Evolutionary conservation across 64 coral and sea anemone species (phyloP).

Genomic region (Orbicella faveolata): DNA sequence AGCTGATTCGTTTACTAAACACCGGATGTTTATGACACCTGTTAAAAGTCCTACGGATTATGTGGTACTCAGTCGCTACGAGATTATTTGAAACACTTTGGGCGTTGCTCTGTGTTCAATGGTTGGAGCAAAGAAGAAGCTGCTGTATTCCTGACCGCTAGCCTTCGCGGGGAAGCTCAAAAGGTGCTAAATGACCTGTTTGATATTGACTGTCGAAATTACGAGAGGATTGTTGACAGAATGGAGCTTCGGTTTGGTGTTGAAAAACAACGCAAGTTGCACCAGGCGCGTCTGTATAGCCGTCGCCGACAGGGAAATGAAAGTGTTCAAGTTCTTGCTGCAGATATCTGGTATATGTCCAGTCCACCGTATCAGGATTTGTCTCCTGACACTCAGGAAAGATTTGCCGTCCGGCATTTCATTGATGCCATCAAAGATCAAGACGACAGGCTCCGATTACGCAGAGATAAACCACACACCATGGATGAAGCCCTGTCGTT

Average conservation of each 20-base stretch:
- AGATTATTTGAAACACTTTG: conserved; percentile 44
- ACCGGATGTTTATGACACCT: conserved; percentile 13
- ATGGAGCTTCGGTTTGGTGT: conserved; percentile 48
- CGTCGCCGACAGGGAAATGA: conserved; percentile 48
- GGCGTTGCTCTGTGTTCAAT: conserved; percentile 27
- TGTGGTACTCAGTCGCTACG: conserved; percentile 24
- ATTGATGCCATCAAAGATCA: conserved; percentile 41
- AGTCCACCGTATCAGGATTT: conserved; percentile 53
- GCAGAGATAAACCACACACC: conserved; percentile 45
- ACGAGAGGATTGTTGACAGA: conserved; percentile 43
- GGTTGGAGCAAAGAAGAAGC: conserved; percentile 36
- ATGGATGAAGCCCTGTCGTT: conserved; percentile 20
- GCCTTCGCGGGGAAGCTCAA: conserved; percentile 32
- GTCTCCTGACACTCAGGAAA: conserved; percentile 33
- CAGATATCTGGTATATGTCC: conserved; percentile 45
- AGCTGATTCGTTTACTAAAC: background rate
- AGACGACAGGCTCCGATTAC: conserved; percentile 40
- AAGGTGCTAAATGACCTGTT: conserved; percentile 51
- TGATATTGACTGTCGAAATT: conserved; percentile 44
- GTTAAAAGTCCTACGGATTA: conserved; percentile 27
- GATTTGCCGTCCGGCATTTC: conserved; percentile 56
- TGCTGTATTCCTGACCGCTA: conserved; percentile 6
- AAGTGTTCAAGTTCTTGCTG: conserved; percentile 36
- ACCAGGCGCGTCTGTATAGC: conserved; percentile 58
- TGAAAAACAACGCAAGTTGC: conserved; percentile 58